Evolutionary conservation across 2,113 vertebrate species (phyloP).

Genomic region (Bombycilla garrulus): DNA sequence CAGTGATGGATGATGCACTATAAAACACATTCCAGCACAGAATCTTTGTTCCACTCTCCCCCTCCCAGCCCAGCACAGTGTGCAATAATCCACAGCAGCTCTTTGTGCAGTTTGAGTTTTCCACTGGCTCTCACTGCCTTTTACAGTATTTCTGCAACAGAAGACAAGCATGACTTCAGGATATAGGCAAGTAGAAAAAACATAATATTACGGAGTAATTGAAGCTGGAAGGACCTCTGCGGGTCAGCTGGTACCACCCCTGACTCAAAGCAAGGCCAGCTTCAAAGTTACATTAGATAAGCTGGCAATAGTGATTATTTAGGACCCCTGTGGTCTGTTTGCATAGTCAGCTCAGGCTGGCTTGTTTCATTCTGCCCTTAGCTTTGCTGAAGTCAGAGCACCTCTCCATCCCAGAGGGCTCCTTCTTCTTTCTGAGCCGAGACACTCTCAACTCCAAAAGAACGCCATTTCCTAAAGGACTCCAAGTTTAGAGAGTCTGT

Average conservation of each 20-base stretch:
- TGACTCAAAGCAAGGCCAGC: background rate
- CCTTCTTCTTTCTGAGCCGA: background rate
- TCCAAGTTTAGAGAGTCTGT: background rate
- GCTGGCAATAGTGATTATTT: background rate
- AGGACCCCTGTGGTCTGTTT: background rate
- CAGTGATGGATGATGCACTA: background rate
- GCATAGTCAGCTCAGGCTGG: background rate
- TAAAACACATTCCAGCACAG: background rate
- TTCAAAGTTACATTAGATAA: background rate
- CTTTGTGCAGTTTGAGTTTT: background rate
- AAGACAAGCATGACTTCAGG: background rate
- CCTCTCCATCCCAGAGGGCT: background rate
- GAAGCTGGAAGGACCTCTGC: background rate
- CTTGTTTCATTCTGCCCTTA: background rate
- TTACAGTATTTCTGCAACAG: background rate
- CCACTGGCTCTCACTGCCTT: background rate
- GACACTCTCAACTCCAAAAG: background rate
- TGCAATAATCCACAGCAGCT: background rate
- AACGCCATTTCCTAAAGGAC: background rate
- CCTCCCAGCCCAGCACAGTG: background rate
- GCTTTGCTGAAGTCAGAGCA: background rate
- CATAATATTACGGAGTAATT: background rate
- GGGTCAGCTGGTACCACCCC: background rate
- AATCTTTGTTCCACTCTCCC: background rate
- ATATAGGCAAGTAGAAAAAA: background rate